Percentiles rank a stretch among this genome's conserved stretches.
phyloP scores from a whole-genome alignment of 1,140 invertebrate species.

The Penaeus vannamei region DNA sequence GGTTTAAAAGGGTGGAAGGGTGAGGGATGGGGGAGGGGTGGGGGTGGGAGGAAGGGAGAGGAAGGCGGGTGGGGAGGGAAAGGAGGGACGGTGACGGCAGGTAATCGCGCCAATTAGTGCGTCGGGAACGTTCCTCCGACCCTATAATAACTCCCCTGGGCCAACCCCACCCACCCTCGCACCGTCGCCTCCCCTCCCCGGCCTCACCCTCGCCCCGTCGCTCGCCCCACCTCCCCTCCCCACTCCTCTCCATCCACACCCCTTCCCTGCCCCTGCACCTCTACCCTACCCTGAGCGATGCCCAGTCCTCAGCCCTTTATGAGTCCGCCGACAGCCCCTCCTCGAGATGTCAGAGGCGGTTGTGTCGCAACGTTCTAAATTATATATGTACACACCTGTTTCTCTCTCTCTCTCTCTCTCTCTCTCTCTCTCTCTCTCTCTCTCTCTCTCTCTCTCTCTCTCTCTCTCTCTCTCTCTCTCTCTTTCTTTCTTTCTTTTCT shows the following conservation, averaged over 20 bases:
- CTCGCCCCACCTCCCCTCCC: background rate
- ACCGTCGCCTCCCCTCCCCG: background rate
- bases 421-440: background rate
- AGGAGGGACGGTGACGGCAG: conserved; percentile 22
- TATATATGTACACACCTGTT: too few species aligned
- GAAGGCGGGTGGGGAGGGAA: background rate
- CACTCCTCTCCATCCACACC: background rate
- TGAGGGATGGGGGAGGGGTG: too few species aligned
- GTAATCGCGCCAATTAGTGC: conserved; percentile 47
- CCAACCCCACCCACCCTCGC: background rate
- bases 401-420: too few species aligned
- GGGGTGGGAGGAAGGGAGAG: background rate
- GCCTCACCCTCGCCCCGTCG: background rate
- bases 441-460: conserved; percentile 11
- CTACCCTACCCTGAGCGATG: background rate
- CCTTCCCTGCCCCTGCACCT: background rate
- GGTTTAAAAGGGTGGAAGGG: too few species aligned
- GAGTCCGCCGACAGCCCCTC: conserved; percentile 4
- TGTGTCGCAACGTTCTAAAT: too few species aligned
- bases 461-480: background rate
- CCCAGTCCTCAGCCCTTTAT: background rate
- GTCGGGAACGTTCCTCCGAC: conserved; percentile 16
- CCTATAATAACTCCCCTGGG: conserved; percentile 39
- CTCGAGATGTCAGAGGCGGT: background rate
- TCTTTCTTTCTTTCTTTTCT: background rate